Base-by-base conservation (phyloP, 2,113 vertebrate species). In the Macrotis lagotis region DNA sequence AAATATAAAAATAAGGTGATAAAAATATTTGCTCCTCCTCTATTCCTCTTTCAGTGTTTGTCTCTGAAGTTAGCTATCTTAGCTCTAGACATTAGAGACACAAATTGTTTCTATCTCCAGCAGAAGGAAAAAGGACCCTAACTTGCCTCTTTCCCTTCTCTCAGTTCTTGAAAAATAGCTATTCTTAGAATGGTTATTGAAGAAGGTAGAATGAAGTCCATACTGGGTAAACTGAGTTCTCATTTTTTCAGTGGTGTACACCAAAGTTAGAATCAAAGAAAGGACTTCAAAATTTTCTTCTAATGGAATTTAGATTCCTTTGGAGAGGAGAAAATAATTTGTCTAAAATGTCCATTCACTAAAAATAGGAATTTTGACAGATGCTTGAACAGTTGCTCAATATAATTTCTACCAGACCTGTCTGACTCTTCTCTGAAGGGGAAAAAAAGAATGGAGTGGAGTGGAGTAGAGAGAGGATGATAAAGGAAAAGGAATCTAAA, bases 351-450 rank as follows among this genome's bases (percentile, higher is more conserved):
- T 89, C 48, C 3, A 8, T 93, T 88, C 92, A 94, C 83, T 83
- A 51, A 95, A 94, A 88, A 48, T 22, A 93, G 91, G 37, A 11
- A 91, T 93, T 26, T 89, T 51, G 55, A 90, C 92, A 90, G 88
- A 93, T 50, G 48, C 28, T 26, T 88, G 51, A 51, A 83, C 52
- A 66, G 93, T 37, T 74, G 55, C 47, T 50, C 6, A 28, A 26
- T 89, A 25, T 31, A 44, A 48, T 90, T 26, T 22, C 66, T 53
- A 10, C 8, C 31, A 31, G n/a, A 16, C 83, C 51, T 24, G 3
- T 25, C 49, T 52, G 66, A n/a, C 2, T 4, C 50, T 19, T n/a
- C 19, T 31, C 89, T 53, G 8, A 24, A 37, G 59, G 25, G 91
- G 16, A 26, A 92, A 66, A 31, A n/a, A 83, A 83, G 5, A 19